Conservation (phyloP, 2,797 vertebrate species). For the Fratercula arctica region DNA sequence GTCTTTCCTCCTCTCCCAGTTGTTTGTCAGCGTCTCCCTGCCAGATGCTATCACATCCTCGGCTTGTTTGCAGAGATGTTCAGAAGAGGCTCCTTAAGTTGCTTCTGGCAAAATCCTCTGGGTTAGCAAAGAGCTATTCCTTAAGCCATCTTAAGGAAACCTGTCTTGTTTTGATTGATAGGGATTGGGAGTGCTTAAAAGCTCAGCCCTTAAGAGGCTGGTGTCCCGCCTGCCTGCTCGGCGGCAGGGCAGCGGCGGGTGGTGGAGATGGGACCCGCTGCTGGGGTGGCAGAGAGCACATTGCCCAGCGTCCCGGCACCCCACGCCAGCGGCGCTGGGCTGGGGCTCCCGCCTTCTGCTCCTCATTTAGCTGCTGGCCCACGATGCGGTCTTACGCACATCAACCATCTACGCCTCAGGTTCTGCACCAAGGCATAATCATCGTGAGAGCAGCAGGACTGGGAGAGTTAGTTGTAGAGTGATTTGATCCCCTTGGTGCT, state of each 20-base stretch:
- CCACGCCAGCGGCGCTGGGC: not conserved
- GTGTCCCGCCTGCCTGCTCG: not conserved
- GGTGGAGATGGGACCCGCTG: not conserved
- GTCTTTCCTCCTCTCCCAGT: not conserved
- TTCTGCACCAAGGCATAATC: not conserved
- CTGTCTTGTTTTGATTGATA: slow-evolving; percentile 52
- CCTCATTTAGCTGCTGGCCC: not conserved
- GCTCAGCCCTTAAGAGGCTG: not conserved
- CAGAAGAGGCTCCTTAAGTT: slow-evolving; percentile 20
- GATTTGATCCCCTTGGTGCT: slow-evolving; percentile 5
- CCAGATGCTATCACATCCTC: slow-evolving; percentile 46
- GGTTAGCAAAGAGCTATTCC: slow-evolving; percentile 29
- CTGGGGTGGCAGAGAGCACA: not conserved
- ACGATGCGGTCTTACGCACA: not conserved
- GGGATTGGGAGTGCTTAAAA: not conserved
- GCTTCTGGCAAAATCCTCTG: slow-evolving; percentile 31
- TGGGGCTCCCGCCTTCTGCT: not conserved
- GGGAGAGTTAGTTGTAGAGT: not conserved
- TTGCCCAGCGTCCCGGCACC: not conserved
- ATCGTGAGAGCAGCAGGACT: not conserved
- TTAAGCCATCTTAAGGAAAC: slow-evolving; percentile 38
- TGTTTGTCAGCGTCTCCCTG: slow-evolving; percentile 2
- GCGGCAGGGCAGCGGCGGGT: not conserved
- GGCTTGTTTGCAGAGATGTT: slow-evolving; percentile 41
- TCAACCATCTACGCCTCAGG: not conserved